Percentiles rank a stretch among this genome's conserved stretches.
phyloP scores from a whole-genome alignment of 2,113 vertebrate genomes.

The Clarias magur region DNA sequence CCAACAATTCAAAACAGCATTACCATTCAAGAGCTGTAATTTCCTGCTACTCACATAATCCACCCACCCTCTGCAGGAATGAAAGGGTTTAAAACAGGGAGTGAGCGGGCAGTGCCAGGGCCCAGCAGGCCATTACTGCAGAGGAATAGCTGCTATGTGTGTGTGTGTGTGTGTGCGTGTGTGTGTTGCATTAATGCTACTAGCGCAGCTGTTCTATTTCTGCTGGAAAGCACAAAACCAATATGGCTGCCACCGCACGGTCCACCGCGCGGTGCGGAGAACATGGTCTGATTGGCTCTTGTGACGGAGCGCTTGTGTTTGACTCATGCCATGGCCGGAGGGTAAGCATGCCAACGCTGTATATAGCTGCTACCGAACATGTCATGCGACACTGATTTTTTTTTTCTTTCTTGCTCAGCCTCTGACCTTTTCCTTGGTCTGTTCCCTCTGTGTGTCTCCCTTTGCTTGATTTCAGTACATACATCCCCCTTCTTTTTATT shows the following conservation, averaged over 20 bases:
- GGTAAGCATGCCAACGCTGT: slow-evolving; percentile 49
- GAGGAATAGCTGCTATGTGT: slow-evolving; percentile 31
- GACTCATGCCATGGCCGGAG: slow-evolving; percentile 44
- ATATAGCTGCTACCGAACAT: slow-evolving; percentile 16
- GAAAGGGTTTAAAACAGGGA: slow-evolving; percentile 31
- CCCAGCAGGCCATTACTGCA: slow-evolving; percentile 42
- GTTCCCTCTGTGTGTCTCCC: not conserved
- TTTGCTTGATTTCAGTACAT: slow-evolving; percentile 23
- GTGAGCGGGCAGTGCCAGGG: slow-evolving; percentile 24
- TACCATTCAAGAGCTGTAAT: slow-evolving; percentile 40
- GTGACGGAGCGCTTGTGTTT: slow-evolving; percentile 41
- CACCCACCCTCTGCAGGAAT: slow-evolving; percentile 34
- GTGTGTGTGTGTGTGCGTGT: not conserved
- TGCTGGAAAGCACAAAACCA: slow-evolving; percentile 24
- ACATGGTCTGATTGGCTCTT: slow-evolving; percentile 22
- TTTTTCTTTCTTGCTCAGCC: not conserved
- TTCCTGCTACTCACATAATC: slow-evolving; percentile 36
- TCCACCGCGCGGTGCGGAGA: not conserved
- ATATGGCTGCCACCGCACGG: not conserved
- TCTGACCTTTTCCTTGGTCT: not conserved
- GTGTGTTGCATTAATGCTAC: slow-evolving; percentile 65
- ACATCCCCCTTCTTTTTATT: slow-evolving; percentile 31
- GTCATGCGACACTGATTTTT: slow-evolving; percentile 36
- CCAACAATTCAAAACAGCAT: slow-evolving; percentile 20
- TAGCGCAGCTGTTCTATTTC: slow-evolving; percentile 53